phyloP scores from a whole-genome alignment of 2,797 vertebrate genomes.

The Thaleichthys pacificus region DNA sequence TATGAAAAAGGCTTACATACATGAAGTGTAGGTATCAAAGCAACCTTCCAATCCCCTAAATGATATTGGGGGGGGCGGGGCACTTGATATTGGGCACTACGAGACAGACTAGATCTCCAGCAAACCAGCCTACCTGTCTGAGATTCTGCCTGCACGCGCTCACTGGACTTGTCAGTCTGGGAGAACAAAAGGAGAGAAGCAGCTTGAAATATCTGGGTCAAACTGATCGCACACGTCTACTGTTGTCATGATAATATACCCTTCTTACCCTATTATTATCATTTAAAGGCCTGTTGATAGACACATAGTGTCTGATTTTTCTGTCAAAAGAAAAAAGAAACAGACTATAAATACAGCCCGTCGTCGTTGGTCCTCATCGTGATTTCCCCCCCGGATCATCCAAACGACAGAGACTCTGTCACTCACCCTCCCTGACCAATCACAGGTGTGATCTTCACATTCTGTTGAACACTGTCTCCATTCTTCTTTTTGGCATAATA shows the following conservation, averaged over 20 bases:
- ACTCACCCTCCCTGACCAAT: slow-evolving; percentile 97
- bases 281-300: slow-evolving; percentile 93
- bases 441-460: slow-evolving; percentile 98
- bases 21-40: background rate
- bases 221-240: slow-evolving; percentile 9
- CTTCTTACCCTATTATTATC: slow-evolving; percentile 91
- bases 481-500: slow-evolving; percentile 96
- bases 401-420: background rate
- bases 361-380: background rate
- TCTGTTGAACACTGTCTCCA: slow-evolving; percentile 93
- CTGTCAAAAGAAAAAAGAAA: slow-evolving; percentile 65
- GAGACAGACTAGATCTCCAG: background rate
- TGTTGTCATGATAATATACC: slow-evolving; percentile 21
- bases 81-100: background rate
- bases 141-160: slow-evolving; percentile 88
- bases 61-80: too few relatives aligned
- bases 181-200: background rate
- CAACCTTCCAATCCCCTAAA: background rate
- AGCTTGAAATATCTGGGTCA: slow-evolving; percentile 45
- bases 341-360: background rate
- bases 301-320: slow-evolving; percentile 99
- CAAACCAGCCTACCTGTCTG: slow-evolving; percentile 82
- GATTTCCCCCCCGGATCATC: background rate
- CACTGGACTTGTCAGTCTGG: slow-evolving; percentile 86
- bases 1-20: background rate